These are phyloP conservation scores for Drosophila leonis DNA, from an alignment of 2,888 invertebrate species.

Conservation along the genomic window DNA sequence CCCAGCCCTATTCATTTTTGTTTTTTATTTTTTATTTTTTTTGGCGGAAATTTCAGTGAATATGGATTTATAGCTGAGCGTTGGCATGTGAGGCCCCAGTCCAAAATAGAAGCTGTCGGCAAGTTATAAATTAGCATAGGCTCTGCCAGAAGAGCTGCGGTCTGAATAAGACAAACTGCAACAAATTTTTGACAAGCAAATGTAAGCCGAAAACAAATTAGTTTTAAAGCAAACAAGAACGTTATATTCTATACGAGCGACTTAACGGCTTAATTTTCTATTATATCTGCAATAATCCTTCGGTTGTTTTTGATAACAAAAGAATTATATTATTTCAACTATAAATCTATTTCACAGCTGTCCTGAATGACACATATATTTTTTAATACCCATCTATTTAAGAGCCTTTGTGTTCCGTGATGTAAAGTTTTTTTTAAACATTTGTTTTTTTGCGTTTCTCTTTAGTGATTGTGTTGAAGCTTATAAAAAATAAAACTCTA, in stretches of 20 bases:
- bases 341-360: slow-evolving; percentile 10
- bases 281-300: background rate
- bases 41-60: slow-evolving; percentile 56
- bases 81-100: slow-evolving; percentile 33
- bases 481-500: background rate
- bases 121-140: slow-evolving; percentile 73
- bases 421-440: background rate
- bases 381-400: background rate
- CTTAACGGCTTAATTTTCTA: background rate
- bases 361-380: background rate
- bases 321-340: background rate
- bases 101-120: slow-evolving; percentile 66
- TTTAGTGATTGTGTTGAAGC: background rate
- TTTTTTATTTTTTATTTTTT: slow-evolving; percentile 1
- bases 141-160: slow-evolving; percentile 8
- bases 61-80: slow-evolving; percentile 72
- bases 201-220: slow-evolving; percentile 40
- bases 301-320: too few species aligned
- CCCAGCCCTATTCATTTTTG: background rate
- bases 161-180: slow-evolving; percentile 52
- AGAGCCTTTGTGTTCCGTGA: background rate
- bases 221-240: background rate
- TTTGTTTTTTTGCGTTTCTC: background rate
- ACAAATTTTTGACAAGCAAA: slow-evolving; percentile 37
- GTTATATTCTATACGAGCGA: background rate